These are phyloP conservation scores for Drosophila meridiana DNA, from an alignment of 2,888 invertebrate species.

Conservation along the genomic window DNA sequence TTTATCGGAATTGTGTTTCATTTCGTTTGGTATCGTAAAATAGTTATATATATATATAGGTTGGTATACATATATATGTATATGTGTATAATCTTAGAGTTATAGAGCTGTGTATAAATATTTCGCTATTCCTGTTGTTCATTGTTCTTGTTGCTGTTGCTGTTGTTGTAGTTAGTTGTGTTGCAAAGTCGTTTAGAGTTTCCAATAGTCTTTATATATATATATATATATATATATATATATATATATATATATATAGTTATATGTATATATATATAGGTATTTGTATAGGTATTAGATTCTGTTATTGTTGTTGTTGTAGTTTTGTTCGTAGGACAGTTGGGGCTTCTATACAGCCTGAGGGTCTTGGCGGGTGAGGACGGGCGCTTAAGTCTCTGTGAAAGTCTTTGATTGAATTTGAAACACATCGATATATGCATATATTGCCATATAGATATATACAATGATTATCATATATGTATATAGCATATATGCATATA, in stretches of 20 bases:
- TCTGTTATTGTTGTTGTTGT: conserved; percentile 2
- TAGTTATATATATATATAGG: conserved; percentile 12
- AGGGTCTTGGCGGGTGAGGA: conserved; percentile 53
- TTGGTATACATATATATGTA: conserved; percentile 4
- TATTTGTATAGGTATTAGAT: conserved; percentile 2
- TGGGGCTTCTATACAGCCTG: conserved; percentile 35
- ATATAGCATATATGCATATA: conserved; percentile 10
- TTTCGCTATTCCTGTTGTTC: conserved; percentile 32
- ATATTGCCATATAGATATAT: conserved; percentile 16
- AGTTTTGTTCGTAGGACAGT: conserved; percentile 34
- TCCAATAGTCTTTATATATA: conserved; percentile 27
- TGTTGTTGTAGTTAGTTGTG: conserved; percentile 19
- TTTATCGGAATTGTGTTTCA: conserved; percentile 21
- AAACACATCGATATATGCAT: conserved; percentile 44
- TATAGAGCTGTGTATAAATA: conserved; percentile 10
- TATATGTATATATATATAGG: neutral
- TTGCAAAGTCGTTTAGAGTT: conserved; percentile 38
- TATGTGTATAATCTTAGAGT: conserved; percentile 19
- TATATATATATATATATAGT: neutral
- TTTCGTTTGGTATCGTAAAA: conserved; percentile 22
- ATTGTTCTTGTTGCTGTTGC: conserved; percentile 28
- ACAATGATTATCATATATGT: neutral
- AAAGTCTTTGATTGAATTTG: conserved; percentile 53
- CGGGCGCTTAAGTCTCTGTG: conserved; percentile 55
- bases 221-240: neutral